Evolutionary conservation across 2,888 invertebrate genomes (phyloP).

Genomic region (Taphrorychus bicolor): DNA sequence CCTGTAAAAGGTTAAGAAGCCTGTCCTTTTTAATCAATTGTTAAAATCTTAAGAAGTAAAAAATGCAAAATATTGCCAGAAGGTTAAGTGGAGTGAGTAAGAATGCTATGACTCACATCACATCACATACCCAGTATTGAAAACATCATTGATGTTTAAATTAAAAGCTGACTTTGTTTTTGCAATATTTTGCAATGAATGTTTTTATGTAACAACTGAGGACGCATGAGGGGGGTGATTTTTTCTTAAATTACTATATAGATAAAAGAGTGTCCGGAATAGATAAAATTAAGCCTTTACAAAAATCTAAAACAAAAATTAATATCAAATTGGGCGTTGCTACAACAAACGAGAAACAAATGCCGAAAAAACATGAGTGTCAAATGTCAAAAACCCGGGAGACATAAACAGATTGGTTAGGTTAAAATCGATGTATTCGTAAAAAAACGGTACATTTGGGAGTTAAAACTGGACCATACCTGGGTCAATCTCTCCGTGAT

Average conservation of each 20-base stretch:
- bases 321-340: conserved; percentile 44
- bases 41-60: conserved; percentile 9
- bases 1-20: no score
- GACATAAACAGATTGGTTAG: conserved; percentile 41
- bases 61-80: conserved; percentile 15
- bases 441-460: conserved; percentile 1
- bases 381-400: conserved; percentile 38
- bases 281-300: not conserved
- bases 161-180: not conserved
- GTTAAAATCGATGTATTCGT: conserved; percentile 35
- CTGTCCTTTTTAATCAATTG: not conserved
- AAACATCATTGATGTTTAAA: not conserved
- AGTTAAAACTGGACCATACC: conserved; percentile 63
- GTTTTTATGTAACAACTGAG: no score
- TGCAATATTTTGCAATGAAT: not conserved
- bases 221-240: no score
- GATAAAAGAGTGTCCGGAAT: no score
- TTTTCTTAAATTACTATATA: no score
- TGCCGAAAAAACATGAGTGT: conserved; percentile 9
- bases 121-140: no score
- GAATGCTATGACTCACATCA: conserved; percentile 21
- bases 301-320: conserved; percentile 7
- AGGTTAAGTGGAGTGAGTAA: conserved; percentile 27
- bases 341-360: conserved; percentile 24
- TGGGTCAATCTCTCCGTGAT: conserved; percentile 78